A percentile compares a stretch with the other conserved stretches of the same genome.
phyloP scores from a whole-genome alignment of 2,888 invertebrate genomes.

The Ornithoptera alexandrae region DNA sequence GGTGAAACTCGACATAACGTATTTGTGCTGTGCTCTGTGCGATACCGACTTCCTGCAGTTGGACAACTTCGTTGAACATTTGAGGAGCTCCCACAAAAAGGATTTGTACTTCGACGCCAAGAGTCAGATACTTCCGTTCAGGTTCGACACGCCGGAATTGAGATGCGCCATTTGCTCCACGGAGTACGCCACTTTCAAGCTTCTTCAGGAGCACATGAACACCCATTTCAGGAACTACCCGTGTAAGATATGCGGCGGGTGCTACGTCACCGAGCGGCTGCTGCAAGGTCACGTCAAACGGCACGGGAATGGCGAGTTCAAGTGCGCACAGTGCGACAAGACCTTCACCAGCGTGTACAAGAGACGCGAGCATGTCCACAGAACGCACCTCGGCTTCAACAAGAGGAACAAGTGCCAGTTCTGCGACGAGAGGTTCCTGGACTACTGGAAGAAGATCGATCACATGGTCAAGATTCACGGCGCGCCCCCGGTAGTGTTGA shows the following conservation, averaged over 20 bases:
- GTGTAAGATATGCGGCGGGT: constrained; percentile 50
- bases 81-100: constrained; percentile 43
- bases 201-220: constrained; percentile 61
- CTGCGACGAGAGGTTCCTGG: constrained; percentile 49
- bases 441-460: constrained; percentile 53
- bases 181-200: constrained; percentile 51
- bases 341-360: constrained; percentile 42
- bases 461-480: constrained; percentile 58
- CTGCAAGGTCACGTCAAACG: constrained; percentile 44
- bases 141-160: constrained; percentile 51
- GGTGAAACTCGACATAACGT: constrained; percentile 56
- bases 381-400: constrained; percentile 39
- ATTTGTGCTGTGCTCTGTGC: constrained; percentile 50
- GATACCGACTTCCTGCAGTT: constrained; percentile 42
- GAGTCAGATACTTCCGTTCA: constrained; percentile 58
- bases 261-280: constrained; percentile 48
- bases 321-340: constrained; percentile 53
- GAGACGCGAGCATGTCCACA: constrained; percentile 38
- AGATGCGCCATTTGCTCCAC: constrained; percentile 50
- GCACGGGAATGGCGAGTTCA: constrained; percentile 50
- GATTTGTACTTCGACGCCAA: constrained; percentile 46
- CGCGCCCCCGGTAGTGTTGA: constrained; percentile 43
- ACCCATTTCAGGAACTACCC: constrained; percentile 54
- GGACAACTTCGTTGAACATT: constrained; percentile 45
- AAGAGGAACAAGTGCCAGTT: constrained; percentile 49